Conservation (phyloP, 2,113 vertebrate species). For the Nerophis lumbriciformis region DNA sequence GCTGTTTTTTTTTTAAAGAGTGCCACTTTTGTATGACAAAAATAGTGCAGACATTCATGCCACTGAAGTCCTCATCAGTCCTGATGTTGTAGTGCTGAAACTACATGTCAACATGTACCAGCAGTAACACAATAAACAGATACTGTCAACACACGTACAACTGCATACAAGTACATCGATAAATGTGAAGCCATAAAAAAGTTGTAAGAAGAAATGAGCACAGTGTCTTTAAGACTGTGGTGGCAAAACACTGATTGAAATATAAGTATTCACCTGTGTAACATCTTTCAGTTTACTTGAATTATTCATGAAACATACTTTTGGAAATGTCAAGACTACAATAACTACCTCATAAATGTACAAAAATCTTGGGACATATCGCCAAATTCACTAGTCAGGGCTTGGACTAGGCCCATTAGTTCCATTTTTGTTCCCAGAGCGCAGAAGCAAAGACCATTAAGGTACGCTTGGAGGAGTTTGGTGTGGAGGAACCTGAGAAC, state of each 20-base stretch:
- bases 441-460: no score
- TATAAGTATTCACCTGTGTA: constrained; percentile 46
- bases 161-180: constrained; percentile 83
- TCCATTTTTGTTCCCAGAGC: no score
- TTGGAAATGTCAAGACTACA: no score
- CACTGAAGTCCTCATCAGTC: constrained; percentile 64
- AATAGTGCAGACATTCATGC: constrained; percentile 63
- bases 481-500: no score
- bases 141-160: constrained; percentile 79
- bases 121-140: constrained; percentile 87
- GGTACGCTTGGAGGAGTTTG: no score
- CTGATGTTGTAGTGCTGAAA: constrained; percentile 70
- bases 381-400: no score
- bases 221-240: constrained; percentile 55
- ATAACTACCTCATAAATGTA: no score
- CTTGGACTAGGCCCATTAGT: no score
- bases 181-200: constrained; percentile 81
- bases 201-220: constrained; percentile 78
- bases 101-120: constrained; percentile 76
- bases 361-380: no score
- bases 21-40: constrained; percentile 59
- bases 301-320: neutral
- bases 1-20: constrained; percentile 36
- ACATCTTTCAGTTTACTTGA: constrained; percentile 13
- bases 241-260: constrained; percentile 71